Evolutionary conservation across 2,797 vertebrate species (phyloP).

Genomic region (Artibeus lituratus): DNA sequence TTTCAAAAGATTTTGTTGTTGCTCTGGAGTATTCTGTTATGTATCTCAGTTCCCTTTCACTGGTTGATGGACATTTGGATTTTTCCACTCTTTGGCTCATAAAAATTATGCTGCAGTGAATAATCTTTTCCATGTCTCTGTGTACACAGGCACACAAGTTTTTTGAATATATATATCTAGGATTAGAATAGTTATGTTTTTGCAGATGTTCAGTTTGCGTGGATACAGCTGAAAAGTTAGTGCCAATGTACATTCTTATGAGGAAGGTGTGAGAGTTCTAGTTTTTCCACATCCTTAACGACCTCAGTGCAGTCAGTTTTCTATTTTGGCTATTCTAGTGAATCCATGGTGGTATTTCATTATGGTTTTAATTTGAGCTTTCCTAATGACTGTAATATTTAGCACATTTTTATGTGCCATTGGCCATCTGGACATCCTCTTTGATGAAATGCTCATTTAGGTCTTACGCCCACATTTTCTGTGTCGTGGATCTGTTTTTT

Average conservation of each 20-base stretch:
- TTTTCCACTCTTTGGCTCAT: neutral
- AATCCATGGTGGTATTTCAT: neutral
- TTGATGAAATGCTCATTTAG: neutral
- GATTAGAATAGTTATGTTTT: neutral
- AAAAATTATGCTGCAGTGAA: neutral
- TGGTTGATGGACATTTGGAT: neutral
- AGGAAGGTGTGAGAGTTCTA: neutral
- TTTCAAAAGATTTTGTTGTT: neutral
- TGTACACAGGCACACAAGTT: neutral
- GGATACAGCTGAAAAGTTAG: neutral
- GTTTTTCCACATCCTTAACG: neutral
- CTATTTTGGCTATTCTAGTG: neutral
- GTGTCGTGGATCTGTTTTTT: neutral
- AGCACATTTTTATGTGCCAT: slow-evolving; percentile 6
- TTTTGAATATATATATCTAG: neutral
- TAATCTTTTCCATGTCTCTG: neutral
- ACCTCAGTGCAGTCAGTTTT: neutral
- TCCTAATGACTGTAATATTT: neutral
- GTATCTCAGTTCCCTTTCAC: neutral
- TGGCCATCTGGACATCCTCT: neutral
- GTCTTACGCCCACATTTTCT: neutral
- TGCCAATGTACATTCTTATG: neutral
- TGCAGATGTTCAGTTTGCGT: neutral
- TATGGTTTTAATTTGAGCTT: neutral
- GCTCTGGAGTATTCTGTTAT: neutral